phyloP scores from a whole-genome alignment of 1,140 invertebrate species.

The Nebria ingens region DNA sequence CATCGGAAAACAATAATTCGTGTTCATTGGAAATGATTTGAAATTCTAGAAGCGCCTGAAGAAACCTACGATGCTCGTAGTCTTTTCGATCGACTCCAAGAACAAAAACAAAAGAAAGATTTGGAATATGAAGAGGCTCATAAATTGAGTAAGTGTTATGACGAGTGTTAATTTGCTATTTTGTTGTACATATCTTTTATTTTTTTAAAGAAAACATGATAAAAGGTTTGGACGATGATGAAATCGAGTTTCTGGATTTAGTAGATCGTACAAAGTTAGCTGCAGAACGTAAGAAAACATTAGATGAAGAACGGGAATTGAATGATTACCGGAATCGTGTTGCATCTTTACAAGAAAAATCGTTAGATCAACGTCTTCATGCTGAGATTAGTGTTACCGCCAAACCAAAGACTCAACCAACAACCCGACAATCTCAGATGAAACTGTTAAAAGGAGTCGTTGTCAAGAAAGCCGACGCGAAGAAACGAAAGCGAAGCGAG shows the following conservation, averaged over 20 bases:
- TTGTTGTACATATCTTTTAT: slow-evolving; percentile 14
- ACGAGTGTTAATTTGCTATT: slow-evolving; percentile 13
- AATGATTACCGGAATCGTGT: slow-evolving; percentile 71
- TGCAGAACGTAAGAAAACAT: slow-evolving; percentile 65
- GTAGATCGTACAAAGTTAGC: slow-evolving; percentile 78
- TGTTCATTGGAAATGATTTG: slow-evolving; percentile 7
- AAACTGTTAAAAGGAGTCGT: slow-evolving; percentile 49
- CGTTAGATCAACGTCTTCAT: slow-evolving; percentile 51
- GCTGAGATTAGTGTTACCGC: slow-evolving; percentile 39
- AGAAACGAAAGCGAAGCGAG: slow-evolving; percentile 52
- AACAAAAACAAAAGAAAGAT: slow-evolving; percentile 83
- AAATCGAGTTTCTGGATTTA: slow-evolving; percentile 84
- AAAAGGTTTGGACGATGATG: slow-evolving; percentile 88
- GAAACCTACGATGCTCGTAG: slow-evolving; percentile 71
- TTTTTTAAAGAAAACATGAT: slow-evolving; percentile 78
- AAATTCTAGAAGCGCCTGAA: slow-evolving; percentile 67
- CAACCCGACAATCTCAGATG: slow-evolving; percentile 37
- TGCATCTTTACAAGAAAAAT: slow-evolving; percentile 65
- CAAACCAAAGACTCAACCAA: slow-evolving; percentile 22
- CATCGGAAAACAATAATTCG: too few relatives aligned
- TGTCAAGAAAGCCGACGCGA: slow-evolving; percentile 39
- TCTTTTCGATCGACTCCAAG: slow-evolving; percentile 79
- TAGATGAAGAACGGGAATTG: slow-evolving; percentile 73
- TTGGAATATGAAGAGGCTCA: slow-evolving; percentile 90
- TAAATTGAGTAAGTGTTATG: slow-evolving; percentile 65